Evolutionary conservation across 2,797 vertebrate species (phyloP), one percentile per base, ranked within the genome.

Genomic region (Helarctos malayanus): DNA sequence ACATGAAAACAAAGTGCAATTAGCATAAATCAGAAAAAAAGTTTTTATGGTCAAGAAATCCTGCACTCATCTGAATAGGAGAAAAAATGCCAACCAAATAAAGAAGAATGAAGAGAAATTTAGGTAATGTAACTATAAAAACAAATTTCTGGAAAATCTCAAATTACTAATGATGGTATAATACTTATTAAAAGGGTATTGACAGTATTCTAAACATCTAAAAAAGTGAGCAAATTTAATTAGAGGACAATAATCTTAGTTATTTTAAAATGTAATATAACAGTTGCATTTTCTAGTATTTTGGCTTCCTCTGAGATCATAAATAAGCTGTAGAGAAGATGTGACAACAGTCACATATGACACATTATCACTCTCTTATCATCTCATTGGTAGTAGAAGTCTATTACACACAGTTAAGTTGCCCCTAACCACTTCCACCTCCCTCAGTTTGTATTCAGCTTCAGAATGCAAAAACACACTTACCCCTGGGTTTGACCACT

Each of bases 141-240:
- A 86, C 35, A 97, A 73, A 94, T 92, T 97, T 97, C 61, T 89
- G 59, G 2, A 97, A 98, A 25, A 97, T 86, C 81, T 94, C 5
- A 92, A 75, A 97, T 97, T 38, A 92, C 7, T 14, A 95, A 89
- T 71, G 94, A 61, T 41, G 69, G 85, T 56, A 91, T 83, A 76
- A 47, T 38, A 86, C 83, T 29, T 94, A 91, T 81, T 98, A 94
- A 95, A 95, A 75, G 92, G 82, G 68, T 38, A 92, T 45, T 97
- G 86, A 54, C 79, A 98, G 87, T 95, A 76, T 92, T 78, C 82
- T 95, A 95, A 93, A 49, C 45, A 96, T 95, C 97, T 96, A 97
- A 85, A 97, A 97, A 0, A 0, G 38, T 82, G 27, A n/a, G 47
- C 18, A 85, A 97, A 96, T 97, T 97, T 97, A 98, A 97, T 97